Evolutionary conservation across 1,140 invertebrate genomes (phyloP).

Genomic region (Drosophila insularis): DNA sequence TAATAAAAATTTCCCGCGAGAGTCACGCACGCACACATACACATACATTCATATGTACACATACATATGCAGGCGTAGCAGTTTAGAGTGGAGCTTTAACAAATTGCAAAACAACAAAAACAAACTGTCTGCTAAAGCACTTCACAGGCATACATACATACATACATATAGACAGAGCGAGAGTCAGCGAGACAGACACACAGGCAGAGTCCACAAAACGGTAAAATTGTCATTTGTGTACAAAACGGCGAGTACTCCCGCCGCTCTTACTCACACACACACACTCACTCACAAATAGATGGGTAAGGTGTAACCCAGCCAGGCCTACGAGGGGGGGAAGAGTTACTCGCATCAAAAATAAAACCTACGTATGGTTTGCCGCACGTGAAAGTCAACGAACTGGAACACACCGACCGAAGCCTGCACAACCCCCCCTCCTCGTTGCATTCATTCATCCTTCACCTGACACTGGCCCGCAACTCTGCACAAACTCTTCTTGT

Average conservation of each 20-base stretch:
- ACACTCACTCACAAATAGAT: conserved; percentile 30
- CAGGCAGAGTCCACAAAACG: conserved; percentile 61
- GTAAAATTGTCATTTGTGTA: conserved; percentile 73
- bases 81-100: conserved; percentile 49
- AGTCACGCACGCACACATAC: conserved; percentile 38
- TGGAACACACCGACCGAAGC: conserved; percentile 51
- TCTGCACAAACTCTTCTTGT: conserved; percentile 40
- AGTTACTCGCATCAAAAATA: conserved; percentile 10
- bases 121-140: conserved; percentile 45
- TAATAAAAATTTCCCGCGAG: conserved; percentile 74
- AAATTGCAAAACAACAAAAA: conserved; percentile 58
- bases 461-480: conserved; percentile 26
- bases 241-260: conserved; percentile 55
- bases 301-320: not conserved
- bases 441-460: conserved; percentile 24
- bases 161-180: not conserved
- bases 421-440: not conserved
- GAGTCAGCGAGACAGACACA: not conserved
- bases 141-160: conserved; percentile 36
- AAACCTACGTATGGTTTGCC: conserved; percentile 29
- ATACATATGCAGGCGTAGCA: conserved; percentile 3
- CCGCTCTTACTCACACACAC: conserved; percentile 2
- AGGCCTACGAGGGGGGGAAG: not conserved
- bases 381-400: conserved; percentile 78
- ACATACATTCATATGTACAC: too few species aligned